Conservation (phyloP, 2,888 invertebrate species). For the Lasioglossum zephyrum region DNA sequence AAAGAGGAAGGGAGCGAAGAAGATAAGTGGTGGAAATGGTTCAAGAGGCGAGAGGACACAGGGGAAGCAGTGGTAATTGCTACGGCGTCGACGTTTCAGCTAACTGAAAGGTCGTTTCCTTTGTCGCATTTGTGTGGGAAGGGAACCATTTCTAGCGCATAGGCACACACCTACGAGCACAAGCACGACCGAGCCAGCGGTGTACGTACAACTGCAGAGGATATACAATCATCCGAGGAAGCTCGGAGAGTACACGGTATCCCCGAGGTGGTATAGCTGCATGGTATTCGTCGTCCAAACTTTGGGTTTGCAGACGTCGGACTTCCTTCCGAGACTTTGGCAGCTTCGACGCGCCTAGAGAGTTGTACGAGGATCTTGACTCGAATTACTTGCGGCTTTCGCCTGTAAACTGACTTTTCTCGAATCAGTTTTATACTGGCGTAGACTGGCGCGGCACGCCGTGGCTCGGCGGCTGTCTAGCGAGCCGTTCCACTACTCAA, state of each 20-base stretch:
- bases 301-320: constrained; percentile 56
- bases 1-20: constrained; percentile 15
- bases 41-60: constrained; percentile 44
- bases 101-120: constrained; percentile 73
- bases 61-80: constrained; percentile 69
- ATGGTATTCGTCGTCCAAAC: constrained; percentile 59
- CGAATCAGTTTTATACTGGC: constrained; percentile 63
- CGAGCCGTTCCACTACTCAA: neutral
- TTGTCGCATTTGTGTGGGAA: constrained; percentile 65
- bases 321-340: constrained; percentile 64
- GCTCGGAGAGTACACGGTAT: constrained; percentile 54
- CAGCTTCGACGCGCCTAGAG: constrained; percentile 53
- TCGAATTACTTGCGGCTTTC: constrained; percentile 70
- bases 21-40: constrained; percentile 39
- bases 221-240: constrained; percentile 57
- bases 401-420: constrained; percentile 53
- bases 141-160: constrained; percentile 37
- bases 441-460: neutral
- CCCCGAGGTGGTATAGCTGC: constrained; percentile 58
- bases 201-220: constrained; percentile 36
- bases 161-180: constrained; percentile 21
- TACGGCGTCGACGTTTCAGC: constrained; percentile 71
- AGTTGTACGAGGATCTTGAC: constrained; percentile 55
- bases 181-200: neutral
- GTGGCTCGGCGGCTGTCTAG: neutral